Evolutionary conservation across 2,113 vertebrate genomes (phyloP), one percentile per base, ranked within the genome.

Genomic region (Ceratotherium simum): DNA sequence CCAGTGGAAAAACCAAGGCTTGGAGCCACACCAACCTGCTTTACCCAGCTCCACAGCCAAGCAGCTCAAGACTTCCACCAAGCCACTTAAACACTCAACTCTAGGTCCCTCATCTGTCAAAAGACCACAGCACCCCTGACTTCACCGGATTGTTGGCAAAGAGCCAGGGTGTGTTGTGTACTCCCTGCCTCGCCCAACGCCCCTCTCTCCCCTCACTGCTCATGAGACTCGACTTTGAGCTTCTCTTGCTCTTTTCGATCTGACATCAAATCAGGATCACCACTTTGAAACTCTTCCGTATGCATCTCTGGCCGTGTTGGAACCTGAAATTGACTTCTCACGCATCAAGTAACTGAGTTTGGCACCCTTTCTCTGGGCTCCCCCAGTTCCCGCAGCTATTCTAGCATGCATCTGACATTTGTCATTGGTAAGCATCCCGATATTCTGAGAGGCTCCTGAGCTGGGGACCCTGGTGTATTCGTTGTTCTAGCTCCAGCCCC

Each of bases 1-100:
- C 56, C 56, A 72, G 42, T 79, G 82, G 94, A 82, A 70, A 95
- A 95, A n/a, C 64, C 65, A 58, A 89, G 46, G 25, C 17, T 64
- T 54, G 25, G 42, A 79, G 69, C 46, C 86, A 95, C 27, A 58
- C 23, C 21, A 36, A 56, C 67, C 62, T 76, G 33, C 36, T 67
- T 82, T n/a, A 42, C 29, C 9, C 67, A 92, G 36, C 23, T 56
- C 27, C 17, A n/a, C 11, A 4, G 5, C 73, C 65, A 31, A 78
- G 70, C 42, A 90, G 58, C 70, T 18, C 16, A 12, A 65, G 42
- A 89, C 60, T 36, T 78, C 20, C 27, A 65, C 33, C 16, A 29
- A 73, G 56, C 6, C 65, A 91, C 69, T 48, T 31, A 78, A 27
- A 51, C 27, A 56, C 56, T n/a, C 92, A 65, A 23, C 31, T n/a